phyloP scores from a whole-genome alignment of 1,140 invertebrate species.

The Drosophila mauritiana region DNA sequence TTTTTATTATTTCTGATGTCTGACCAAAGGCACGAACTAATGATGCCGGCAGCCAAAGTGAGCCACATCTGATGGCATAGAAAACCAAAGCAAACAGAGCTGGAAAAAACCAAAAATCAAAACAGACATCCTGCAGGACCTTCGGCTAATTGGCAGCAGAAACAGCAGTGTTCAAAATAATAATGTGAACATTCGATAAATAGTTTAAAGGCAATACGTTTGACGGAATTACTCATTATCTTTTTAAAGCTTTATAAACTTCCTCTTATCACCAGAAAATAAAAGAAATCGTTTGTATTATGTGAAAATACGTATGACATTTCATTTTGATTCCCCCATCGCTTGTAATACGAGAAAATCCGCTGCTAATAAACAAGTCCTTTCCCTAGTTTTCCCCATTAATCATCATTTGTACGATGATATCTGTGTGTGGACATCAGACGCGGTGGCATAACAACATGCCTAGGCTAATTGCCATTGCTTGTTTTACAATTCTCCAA shows the following conservation, averaged over 20 bases:
- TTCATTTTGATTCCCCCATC: too few species aligned
- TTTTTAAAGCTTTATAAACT: too few species aligned
- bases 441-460: neutral
- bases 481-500: slow-evolving; percentile 56
- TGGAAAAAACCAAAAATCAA: slow-evolving; percentile 7
- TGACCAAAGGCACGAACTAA: slow-evolving; percentile 26
- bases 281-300: too few species aligned
- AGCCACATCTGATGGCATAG: slow-evolving; percentile 29
- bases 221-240: too few species aligned
- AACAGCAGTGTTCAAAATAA: neutral
- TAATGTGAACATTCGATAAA: neutral
- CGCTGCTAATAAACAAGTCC: too few species aligned
- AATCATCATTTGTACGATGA: too few species aligned
- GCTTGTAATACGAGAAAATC: too few species aligned
- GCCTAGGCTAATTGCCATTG: slow-evolving; percentile 51
- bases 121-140: slow-evolving; percentile 23
- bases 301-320: too few species aligned
- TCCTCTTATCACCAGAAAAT: too few species aligned
- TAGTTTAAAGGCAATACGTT: too few species aligned
- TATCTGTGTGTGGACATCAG: neutral
- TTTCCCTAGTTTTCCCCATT: too few species aligned
- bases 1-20: slow-evolving; percentile 42
- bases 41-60: slow-evolving; percentile 40
- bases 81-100: slow-evolving; percentile 17
- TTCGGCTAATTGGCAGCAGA: slow-evolving; percentile 34